A percentile compares a stretch with the other conserved stretches of the same genome.
These are phyloP conservation scores for Oophaga pumilio DNA, from an alignment of 2,113 vertebrate species.

Conservation along the genomic window DNA sequence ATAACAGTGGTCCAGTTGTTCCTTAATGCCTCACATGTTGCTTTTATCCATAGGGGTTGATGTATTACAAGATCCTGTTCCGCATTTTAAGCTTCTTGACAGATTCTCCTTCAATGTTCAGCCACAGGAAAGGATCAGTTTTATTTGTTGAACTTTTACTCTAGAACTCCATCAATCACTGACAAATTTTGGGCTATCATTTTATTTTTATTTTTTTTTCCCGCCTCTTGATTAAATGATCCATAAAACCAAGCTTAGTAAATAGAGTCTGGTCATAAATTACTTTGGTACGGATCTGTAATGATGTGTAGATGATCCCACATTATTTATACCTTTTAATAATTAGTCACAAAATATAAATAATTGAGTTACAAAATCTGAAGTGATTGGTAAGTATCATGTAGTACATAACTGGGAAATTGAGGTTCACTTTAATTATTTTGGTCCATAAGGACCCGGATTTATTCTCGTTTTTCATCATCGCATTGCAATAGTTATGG, in stretches of 20 bases:
- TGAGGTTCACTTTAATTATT: no score
- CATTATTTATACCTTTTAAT: no score
- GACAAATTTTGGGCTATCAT: constrained; percentile 11
- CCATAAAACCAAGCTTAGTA: background rate
- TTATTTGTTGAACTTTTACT: constrained; percentile 52
- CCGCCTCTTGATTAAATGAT: background rate
- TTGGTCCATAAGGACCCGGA: no score
- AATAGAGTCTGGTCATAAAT: background rate
- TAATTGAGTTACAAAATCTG: no score
- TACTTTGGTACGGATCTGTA: background rate
- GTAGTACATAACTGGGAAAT: no score
- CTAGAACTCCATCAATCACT: constrained; percentile 31
- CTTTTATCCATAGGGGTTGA: constrained; percentile 56
- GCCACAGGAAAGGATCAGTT: constrained; percentile 28
- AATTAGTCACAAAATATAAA: no score
- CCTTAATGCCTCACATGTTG: constrained; percentile 49
- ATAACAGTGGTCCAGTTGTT: constrained; percentile 42
- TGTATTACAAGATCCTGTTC: constrained; percentile 53
- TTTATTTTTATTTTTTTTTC: background rate
- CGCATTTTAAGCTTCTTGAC: constrained; percentile 53
- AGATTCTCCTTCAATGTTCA: constrained; percentile 42
- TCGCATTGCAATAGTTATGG: no score
- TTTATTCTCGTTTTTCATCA: no score
- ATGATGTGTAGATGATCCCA: background rate
- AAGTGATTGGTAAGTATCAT: no score